Conservation (phyloP, 2,113 vertebrate genomes). For the Vulpes ferrilata region DNA sequence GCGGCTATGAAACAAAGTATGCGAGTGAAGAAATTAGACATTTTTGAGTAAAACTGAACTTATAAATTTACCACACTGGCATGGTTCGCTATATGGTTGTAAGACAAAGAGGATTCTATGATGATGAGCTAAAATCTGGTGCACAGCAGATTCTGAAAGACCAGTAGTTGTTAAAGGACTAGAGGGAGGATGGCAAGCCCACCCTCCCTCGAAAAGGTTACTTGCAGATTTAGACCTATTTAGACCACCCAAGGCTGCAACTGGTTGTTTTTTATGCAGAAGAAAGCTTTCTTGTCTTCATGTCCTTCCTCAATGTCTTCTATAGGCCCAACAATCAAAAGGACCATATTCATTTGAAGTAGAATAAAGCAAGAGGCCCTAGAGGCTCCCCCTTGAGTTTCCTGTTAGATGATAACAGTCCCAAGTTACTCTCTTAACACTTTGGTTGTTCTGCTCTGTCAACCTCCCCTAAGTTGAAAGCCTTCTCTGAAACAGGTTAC, state of each 20-base stretch:
- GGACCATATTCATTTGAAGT: not conserved
- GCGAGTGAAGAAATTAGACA: not conserved
- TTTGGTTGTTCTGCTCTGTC: not conserved
- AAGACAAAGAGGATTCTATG: not conserved
- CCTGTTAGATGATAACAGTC: not conserved
- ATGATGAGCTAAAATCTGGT: not conserved
- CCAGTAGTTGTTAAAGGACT: not conserved
- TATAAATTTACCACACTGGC: not conserved
- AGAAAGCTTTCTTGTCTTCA: not conserved
- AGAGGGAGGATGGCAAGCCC: not conserved
- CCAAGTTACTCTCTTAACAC: not conserved
- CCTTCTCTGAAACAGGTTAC: not conserved
- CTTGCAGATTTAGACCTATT: not conserved
- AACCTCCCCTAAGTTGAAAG: not conserved
- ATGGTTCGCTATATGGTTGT: not conserved
- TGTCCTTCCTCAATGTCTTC: not conserved
- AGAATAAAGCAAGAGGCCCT: not conserved
- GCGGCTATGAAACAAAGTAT: not conserved
- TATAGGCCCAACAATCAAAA: not conserved
- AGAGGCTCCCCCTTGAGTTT: not conserved
- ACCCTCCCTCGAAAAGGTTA: accelerated
- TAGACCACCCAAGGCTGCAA: not conserved
- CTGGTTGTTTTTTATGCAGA: not conserved
- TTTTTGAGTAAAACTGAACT: not conserved
- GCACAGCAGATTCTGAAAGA: not conserved